phyloP scores from a whole-genome alignment of 1,140 invertebrate genomes.

The Brachionus calyciflorus region DNA sequence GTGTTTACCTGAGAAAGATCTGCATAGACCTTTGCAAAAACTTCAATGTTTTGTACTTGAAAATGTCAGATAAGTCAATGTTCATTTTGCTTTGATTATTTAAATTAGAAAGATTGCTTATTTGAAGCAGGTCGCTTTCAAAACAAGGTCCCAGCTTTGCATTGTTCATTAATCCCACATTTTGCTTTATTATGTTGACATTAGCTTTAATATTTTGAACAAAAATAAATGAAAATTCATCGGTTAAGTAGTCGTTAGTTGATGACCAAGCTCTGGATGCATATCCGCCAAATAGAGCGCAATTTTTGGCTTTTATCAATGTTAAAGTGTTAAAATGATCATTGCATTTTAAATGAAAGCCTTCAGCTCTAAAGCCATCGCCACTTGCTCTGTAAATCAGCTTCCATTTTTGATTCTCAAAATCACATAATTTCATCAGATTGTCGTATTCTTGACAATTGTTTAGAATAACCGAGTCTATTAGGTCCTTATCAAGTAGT shows the following conservation, averaged over 20 bases:
- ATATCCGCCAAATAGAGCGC: conserved; percentile 49
- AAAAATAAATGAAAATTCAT: conserved; percentile 49
- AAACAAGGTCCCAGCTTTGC: neutral
- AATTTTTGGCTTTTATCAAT: conserved; percentile 46
- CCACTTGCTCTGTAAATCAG: conserved; percentile 48
- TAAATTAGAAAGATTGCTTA: conserved; percentile 14
- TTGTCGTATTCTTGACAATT: neutral
- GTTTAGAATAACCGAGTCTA: conserved; percentile 5
- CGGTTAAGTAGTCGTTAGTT: conserved; percentile 1
- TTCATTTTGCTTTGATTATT: conserved; percentile 4
- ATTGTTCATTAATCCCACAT: neutral
- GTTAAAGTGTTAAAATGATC: conserved; percentile 49
- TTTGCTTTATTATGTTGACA: neutral
- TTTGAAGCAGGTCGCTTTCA: neutral
- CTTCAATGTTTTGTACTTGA: conserved; percentile 1
- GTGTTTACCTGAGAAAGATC: neutral
- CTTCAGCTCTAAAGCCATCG: conserved; percentile 47
- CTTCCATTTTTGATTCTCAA: conserved; percentile 30
- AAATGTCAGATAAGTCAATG: conserved; percentile 5
- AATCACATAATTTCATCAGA: neutral
- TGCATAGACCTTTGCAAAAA: neutral
- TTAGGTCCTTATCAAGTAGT: neutral
- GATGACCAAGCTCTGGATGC: conserved; percentile 42
- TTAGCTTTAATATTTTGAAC: neutral
- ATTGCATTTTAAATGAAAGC: conserved; percentile 49